These are phyloP conservation scores for Anarsia innoxiella DNA, from an alignment of 2,888 invertebrate genomes.

Conservation along the genomic window DNA sequence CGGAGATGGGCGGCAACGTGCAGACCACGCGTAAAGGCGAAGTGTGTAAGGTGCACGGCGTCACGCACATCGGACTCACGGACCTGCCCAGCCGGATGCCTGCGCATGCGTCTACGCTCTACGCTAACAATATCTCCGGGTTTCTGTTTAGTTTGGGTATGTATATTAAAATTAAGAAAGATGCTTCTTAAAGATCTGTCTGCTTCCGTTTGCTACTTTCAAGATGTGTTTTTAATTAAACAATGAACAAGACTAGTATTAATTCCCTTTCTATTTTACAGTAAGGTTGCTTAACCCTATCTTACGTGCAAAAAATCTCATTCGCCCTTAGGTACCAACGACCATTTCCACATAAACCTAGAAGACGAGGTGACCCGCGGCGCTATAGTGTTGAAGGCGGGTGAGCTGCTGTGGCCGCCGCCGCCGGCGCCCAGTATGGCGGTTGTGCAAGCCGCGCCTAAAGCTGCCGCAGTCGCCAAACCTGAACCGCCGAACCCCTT, in stretches of 20 bases:
- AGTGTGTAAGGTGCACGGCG: conserved; percentile 83
- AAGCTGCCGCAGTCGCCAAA: conserved; percentile 52
- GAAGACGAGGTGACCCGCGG: conserved; percentile 92
- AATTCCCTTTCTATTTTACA: too few relatives aligned
- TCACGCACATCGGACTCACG: conserved; percentile 89
- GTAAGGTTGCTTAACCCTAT: too few relatives aligned
- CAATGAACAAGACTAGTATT: too few relatives aligned
- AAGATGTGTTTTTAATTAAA: too few relatives aligned
- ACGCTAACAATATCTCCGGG: conserved; percentile 94
- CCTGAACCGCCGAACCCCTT: conserved; percentile 78
- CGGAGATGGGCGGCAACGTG: conserved; percentile 91
- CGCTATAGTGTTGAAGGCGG: conserved; percentile 84
- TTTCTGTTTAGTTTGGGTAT: conserved; percentile 86
- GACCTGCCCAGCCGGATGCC: conserved; percentile 90
- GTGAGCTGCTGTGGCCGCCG: conserved; percentile 86
- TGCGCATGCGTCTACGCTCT: conserved; percentile 89
- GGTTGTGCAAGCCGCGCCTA: conserved; percentile 53
- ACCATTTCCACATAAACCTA: conserved; percentile 86
- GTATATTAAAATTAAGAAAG: too few relatives aligned
- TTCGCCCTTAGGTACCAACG: conserved; percentile 78
- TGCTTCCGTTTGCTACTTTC: too few relatives aligned
- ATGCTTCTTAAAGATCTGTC: too few relatives aligned
- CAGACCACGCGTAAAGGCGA: conserved; percentile 88
- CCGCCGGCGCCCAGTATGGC: conserved; percentile 78
- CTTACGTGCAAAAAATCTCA: too few relatives aligned